Evolutionary conservation across 1,140 invertebrate genomes (phyloP).

Genomic region (Drosophila pectinifera): DNA sequence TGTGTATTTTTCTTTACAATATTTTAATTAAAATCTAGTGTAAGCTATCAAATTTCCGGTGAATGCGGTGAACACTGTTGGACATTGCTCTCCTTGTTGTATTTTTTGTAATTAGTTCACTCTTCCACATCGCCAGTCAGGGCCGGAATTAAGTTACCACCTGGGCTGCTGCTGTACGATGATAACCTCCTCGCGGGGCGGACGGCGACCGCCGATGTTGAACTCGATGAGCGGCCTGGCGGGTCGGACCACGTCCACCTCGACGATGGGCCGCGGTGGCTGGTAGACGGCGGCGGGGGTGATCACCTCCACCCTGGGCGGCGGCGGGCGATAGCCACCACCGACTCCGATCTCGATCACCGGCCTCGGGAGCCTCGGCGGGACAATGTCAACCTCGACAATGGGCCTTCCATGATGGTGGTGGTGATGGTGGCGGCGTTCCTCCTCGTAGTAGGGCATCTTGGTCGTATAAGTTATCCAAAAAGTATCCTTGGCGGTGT

Average conservation of each 20-base stretch:
- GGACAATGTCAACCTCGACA: slow-evolving; percentile 71
- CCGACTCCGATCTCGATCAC: slow-evolving; percentile 66
- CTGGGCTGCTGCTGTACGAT: slow-evolving; percentile 67
- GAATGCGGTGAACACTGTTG: slow-evolving; percentile 2
- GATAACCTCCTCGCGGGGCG: slow-evolving; percentile 65
- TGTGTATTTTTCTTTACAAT: slow-evolving; percentile 6
- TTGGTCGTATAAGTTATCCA: slow-evolving; percentile 15
- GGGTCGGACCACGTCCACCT: slow-evolving; percentile 69
- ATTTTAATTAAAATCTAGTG: slow-evolving; percentile 29
- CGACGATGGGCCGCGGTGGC: slow-evolving; percentile 64
- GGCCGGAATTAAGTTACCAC: slow-evolving; percentile 43
- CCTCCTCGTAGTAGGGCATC: slow-evolving; percentile 73
- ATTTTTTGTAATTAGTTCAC: slow-evolving; percentile 18
- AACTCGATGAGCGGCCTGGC: slow-evolving; percentile 67
- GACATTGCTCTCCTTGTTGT: slow-evolving; percentile 2
- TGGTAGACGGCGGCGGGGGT: slow-evolving; percentile 67
- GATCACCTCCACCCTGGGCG: slow-evolving; percentile 60
- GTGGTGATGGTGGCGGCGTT: slow-evolving; percentile 65
- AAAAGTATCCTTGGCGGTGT: slow-evolving; percentile 12
- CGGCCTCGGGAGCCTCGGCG: slow-evolving; percentile 66
- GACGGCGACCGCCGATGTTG: slow-evolving; percentile 67
- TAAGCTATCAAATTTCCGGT: neutral
- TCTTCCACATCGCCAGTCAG: neutral
- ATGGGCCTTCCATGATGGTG: slow-evolving; percentile 70
- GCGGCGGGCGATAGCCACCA: slow-evolving; percentile 50